A percentile compares a stretch with the other conserved stretches of the same genome.
phyloP scores from a whole-genome alignment of 2,113 vertebrate species.

The Aviceda subcristata region DNA sequence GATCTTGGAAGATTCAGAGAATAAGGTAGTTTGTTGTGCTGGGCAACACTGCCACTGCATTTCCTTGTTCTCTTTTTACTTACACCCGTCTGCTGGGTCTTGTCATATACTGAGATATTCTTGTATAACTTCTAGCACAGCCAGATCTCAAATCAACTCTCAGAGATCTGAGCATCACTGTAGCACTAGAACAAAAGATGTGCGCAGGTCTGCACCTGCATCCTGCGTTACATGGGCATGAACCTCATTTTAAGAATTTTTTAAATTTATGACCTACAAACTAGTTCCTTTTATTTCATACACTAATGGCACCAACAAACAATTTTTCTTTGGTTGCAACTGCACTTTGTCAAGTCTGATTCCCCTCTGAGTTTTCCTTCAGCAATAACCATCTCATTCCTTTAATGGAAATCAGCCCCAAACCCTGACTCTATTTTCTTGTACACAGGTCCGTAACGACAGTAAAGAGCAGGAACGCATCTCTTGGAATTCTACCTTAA shows the following conservation, averaged over 20 bases:
- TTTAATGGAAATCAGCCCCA: background rate
- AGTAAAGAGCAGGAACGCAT: background rate
- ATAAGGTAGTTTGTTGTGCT: background rate
- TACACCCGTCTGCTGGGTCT: background rate
- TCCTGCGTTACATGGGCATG: rapidly evolving
- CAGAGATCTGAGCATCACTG: background rate
- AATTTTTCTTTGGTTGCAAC: background rate
- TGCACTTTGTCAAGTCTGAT: background rate
- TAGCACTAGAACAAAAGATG: background rate
- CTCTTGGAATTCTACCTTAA: background rate
- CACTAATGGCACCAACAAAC: background rate
- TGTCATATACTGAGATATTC: background rate
- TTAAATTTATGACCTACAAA: background rate
- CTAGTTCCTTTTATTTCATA: background rate
- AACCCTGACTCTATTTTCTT: background rate
- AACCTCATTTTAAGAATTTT: background rate
- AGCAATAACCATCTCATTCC: background rate
- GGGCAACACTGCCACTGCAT: background rate
- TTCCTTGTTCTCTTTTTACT: background rate
- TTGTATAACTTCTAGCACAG: background rate
- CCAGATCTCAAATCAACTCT: background rate
- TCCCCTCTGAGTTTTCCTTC: background rate
- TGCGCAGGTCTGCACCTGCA: background rate
- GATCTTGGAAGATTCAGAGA: background rate
- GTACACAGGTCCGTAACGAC: background rate